Base-by-base conservation (phyloP, 2,888 invertebrate genomes). In the Lysandra bellargus region DNA sequence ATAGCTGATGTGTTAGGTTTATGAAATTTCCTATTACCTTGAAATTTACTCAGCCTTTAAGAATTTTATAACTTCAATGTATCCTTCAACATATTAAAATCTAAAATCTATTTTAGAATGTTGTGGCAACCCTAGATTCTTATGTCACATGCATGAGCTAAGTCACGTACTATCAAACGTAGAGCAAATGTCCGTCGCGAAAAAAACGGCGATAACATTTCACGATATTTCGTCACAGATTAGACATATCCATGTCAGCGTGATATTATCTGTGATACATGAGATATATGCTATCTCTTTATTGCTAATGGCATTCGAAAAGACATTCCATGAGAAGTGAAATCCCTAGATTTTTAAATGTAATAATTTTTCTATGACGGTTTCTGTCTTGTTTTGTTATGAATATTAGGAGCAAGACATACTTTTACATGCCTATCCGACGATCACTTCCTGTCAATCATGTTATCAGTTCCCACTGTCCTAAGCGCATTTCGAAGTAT, bases 161-260 rank as follows among this genome's bases (percentile, higher is more conserved):
- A 75, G 79, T 79, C 75, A 79, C 79, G 79, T 79, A 64, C 61
- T 44, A 74, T 64, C n/a, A 57, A 72, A 64, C 64, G 33, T 14
- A 44, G 40, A 44, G 53, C 53, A 17, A 57, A 57, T 57, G 23
- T 74, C 74, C 44, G 44, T 5, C 44, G 30, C 53, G 33, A 76
- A 23, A 76, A 57, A 49, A 75, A 23, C 17, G 33, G 53, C 76
- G 76, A 76, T 76, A 76, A 57, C 7, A 33, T 76, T 76, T 53
- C 33, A 57, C 76, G 57, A 53, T 53, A 57, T 53, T 33, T 74
- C 74, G 44, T 74, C 44, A 76, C 23, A 75, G 49, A 23, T 75
- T 76, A 33, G 30, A 76, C 69, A 37, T 69, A 33, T 33, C 14
- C 33, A 69, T 69, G 69, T 69, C 69, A 37, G 69, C 69, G 33